Percentiles rank a stretch among this genome's conserved stretches.
These are phyloP conservation scores for Trichogramma pretiosum DNA, from an alignment of 1,140 invertebrate genomes.

Conservation along the genomic window DNA sequence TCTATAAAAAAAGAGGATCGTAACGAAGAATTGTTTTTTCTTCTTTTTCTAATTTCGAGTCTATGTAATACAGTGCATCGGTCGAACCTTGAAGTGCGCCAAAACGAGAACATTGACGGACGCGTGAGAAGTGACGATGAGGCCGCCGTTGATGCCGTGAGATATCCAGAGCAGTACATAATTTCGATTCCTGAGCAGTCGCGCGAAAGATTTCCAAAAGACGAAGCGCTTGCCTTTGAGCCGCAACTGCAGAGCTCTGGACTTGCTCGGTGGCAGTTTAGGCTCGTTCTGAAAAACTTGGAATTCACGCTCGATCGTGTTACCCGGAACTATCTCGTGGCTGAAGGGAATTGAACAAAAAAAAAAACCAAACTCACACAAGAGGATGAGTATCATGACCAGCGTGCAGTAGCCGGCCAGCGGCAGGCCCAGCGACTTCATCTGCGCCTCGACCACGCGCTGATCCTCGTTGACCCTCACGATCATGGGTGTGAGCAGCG, in stretches of 20 bases:
- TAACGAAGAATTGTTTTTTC: too few species aligned
- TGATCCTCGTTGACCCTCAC: neutral
- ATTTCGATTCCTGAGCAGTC: neutral
- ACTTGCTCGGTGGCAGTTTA: neutral
- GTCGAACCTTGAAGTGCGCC: conserved; percentile 51
- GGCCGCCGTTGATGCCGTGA: neutral
- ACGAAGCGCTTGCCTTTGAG: neutral
- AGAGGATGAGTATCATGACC: neutral
- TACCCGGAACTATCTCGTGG: neutral
- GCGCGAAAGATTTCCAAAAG: neutral
- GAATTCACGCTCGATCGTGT: neutral
- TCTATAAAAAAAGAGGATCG: conserved; percentile 36
- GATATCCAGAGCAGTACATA: neutral
- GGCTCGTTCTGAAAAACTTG: neutral
- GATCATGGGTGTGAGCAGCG: neutral
- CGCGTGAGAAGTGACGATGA: neutral
- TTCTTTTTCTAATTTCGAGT: too few species aligned
- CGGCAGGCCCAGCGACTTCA: neutral
- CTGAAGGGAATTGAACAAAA: neutral
- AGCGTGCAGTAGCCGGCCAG: neutral
- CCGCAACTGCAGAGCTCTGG: neutral
- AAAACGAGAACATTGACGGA: neutral
- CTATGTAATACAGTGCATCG: too few species aligned
- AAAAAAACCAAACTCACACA: neutral
- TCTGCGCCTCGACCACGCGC: neutral